These are phyloP conservation scores for Vannuccia rotundouncinata DNA, from an alignment of 2,888 invertebrate genomes.

Conservation along the genomic window DNA sequence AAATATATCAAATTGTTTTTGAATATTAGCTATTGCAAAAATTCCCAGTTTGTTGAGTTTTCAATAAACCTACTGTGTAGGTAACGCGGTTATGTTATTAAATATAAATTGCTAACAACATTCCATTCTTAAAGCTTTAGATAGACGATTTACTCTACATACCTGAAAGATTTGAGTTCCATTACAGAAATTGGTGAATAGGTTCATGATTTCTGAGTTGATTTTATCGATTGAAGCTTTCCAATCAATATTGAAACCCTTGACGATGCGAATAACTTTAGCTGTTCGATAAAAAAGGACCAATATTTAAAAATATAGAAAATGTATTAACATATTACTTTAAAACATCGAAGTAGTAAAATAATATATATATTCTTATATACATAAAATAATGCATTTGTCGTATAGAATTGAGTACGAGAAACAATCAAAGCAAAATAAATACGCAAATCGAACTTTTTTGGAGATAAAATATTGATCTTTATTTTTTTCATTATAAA, in stretches of 20 bases:
- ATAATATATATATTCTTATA: not conserved
- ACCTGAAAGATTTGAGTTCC: slow-evolving; percentile 84
- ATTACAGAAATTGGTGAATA: slow-evolving; percentile 90
- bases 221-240: slow-evolving; percentile 87
- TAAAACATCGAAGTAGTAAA: not conserved
- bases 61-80: no score
- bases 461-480: no score
- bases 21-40: no score
- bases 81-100: no score
- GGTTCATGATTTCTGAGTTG: slow-evolving; percentile 82
- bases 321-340: not conserved
- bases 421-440: no score
- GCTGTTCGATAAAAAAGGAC: not conserved
- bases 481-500: no score
- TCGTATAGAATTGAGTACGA: not conserved
- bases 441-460: no score
- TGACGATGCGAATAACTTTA: slow-evolving; percentile 70
- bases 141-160: no score
- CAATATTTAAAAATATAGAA: not conserved
- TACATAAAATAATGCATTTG: not conserved
- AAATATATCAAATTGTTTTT: no score
- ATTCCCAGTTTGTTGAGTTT: no score
- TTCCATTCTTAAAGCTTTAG: no score
- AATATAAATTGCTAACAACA: no score
- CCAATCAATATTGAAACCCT: slow-evolving; percentile 85